These are phyloP conservation scores for Perizoma affinitatum DNA, from an alignment of 2,888 invertebrate species.

Conservation along the genomic window DNA sequence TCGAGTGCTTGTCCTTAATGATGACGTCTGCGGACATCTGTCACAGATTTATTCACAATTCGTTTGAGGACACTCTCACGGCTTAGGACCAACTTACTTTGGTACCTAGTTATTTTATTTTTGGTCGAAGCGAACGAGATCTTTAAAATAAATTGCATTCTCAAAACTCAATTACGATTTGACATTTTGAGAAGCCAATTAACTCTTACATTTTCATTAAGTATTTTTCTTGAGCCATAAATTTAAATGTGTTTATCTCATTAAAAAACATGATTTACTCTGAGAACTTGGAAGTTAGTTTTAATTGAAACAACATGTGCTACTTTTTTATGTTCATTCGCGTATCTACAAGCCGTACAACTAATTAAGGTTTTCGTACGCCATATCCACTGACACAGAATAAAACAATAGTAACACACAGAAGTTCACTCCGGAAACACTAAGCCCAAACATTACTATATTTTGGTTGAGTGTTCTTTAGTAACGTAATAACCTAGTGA, in stretches of 20 bases:
- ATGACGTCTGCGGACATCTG: constrained; percentile 62
- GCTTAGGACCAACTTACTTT: constrained; percentile 13
- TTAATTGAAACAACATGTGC: constrained; percentile 31
- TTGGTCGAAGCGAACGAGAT: constrained; percentile 9
- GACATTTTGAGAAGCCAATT: constrained; percentile 21
- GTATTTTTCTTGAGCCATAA: constrained; percentile 8
- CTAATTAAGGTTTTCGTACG: constrained; percentile 26
- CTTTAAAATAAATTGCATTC: constrained; percentile 14
- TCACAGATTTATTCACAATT: constrained; percentile 53
- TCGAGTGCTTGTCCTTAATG: constrained; percentile 56
- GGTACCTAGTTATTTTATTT: no score
- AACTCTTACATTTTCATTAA: constrained; percentile 11
- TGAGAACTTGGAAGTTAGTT: constrained; percentile 23
- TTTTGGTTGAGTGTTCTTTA: no score
- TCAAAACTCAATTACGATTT: constrained; percentile 21
- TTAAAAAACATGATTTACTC: constrained; percentile 27
- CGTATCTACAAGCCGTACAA: constrained; percentile 19
- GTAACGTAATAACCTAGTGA: no score
- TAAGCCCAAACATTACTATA: no score
- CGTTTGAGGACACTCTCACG: constrained; percentile 38
- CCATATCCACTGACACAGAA: constrained; percentile 15
- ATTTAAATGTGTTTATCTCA: constrained; percentile 27
- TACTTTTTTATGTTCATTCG: constrained; percentile 29
- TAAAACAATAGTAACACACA: constrained; percentile 8
- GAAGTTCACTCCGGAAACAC: constrained; percentile 4